Percentiles rank a stretch among this genome's conserved stretches.
Conservation (phyloP, 2,888 invertebrate species). For the Beris morrisii region DNA sequence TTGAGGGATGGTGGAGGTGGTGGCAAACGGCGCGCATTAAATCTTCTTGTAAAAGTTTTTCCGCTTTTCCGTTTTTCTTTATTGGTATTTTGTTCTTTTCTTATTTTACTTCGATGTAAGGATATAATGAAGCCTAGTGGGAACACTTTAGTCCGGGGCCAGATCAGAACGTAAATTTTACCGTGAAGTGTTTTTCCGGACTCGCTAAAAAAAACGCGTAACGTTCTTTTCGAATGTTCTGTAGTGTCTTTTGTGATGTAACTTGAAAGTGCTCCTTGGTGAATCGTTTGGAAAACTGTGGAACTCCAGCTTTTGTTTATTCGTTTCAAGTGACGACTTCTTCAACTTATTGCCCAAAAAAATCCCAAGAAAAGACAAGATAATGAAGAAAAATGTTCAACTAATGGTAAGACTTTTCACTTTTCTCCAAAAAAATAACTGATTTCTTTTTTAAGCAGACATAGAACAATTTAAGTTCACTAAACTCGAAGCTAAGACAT, state of each 20-base stretch:
- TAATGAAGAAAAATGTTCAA: no score
- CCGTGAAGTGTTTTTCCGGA: not conserved
- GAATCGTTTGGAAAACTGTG: not conserved
- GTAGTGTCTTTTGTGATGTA: constrained; percentile 4
- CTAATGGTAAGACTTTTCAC: not conserved
- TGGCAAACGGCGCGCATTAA: no score
- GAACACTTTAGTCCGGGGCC: not conserved
- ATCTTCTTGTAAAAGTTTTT: no score
- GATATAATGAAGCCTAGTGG: constrained; percentile 20
- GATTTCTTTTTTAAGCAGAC: no score
- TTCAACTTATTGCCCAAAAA: no score
- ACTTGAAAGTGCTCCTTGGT: constrained; percentile 8
- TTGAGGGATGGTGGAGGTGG: no score
- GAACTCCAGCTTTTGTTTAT: not conserved
- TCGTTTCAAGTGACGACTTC: no score
- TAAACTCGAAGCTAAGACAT: no score
- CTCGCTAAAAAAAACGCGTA: not conserved
- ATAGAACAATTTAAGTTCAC: no score
- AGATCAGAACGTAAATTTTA: not conserved
- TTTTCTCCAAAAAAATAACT: no score
- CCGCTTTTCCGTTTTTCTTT: no score
- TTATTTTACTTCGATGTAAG: not conserved
- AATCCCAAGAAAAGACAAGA: not conserved
- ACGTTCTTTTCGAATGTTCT: not conserved
- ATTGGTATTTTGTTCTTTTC: no score